Evolutionary conservation across 1,140 invertebrate genomes (phyloP), one percentile per base, ranked within the genome.

Genomic region (Polypedilum pembai): DNA sequence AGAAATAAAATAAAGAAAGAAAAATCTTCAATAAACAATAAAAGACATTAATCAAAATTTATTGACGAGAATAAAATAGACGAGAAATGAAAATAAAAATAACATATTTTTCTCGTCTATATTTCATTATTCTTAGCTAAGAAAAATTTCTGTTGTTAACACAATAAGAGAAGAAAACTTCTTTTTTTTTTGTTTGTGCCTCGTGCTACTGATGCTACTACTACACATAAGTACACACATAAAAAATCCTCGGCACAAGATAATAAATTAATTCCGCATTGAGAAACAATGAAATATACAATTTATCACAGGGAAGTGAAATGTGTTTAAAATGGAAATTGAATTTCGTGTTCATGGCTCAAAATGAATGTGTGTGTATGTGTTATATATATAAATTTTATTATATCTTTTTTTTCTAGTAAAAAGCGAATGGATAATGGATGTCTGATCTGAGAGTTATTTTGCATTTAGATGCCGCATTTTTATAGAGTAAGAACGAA

Each of bases 11-110:
- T 15, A 56, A 56, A n/a, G 15, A 15, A 56, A 45, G 8, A 45
- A 56, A 15, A 56, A 56, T 56, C 45, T 56, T 56, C 45, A 56
- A 56, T 56, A 56, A 56, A 56, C 45, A 56, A 56, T 56, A 56
- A 56, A 56, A 56, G 45, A 56, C 45, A 56, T 56, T 56, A 56
- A 56, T 56, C 45, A 56, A 56, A 56, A 56, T 56, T 56, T 56
- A 56, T 56, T 56, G 45, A 56, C n/a, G 45, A 56, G 45, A 56
- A 56, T 56, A 15, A 8, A n/a, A 33, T 33, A 56, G 45, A 56
- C 3, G 12, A 56, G 45, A 56, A 56, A 15, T 12, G 45, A 56
- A 56, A 56, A n/a, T n/a, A n/a, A 15, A 56, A 56, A 56, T n/a
- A 56, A 56, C 45, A 56, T 56, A 56, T 56, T 56, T 45, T 15